Evolutionary conservation across 1,140 invertebrate genomes (phyloP), one percentile per base, ranked within the genome.

Genomic region (Hermetia illucens): DNA sequence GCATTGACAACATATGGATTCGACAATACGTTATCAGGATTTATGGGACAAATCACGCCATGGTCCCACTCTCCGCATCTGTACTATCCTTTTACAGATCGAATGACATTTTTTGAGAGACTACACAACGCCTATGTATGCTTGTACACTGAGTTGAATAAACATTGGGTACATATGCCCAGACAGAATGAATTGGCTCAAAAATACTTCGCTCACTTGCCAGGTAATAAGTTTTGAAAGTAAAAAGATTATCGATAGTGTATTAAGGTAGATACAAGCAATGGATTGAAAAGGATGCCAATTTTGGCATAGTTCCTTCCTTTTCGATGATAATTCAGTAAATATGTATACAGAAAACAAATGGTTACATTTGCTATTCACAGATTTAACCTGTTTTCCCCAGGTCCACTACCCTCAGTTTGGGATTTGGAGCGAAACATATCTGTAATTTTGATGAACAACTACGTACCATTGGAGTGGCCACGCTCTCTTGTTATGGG

Each of bases 391-490:
- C n/a, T n/a, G n/a, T n/a, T n/a, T n/a, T n/a, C n/a, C n/a, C 1
- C 34, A 57, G 48, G 51, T 18, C 51, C 60, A 9, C 50, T 65
- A 17, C 69, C 68, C 5, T 61, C 57, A 45, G 47, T 72, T 34
- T 54, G 54, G 40, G 52, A 63, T 2, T 44, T 72, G 44, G 57
- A 67, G 30, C 57, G 42, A 16, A 64, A 71, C 49, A 60, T 62
- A 21, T 66, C 70, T 0, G 45, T 49, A 2, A 48, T 58, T 42
- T 38, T 58, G 21, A 25, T 62, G 0, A 62, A 63, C 45, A 59
- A 52, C 41, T 49, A 63, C 45, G 44, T 53, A 13, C 51, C 55
- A 16, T 42, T 60, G 25, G 51, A 51, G 36, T 50, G 47, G 10
- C 36, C 53, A 34, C 42, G 53, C 36, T 58, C 61, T 24, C 42